Evolutionary conservation across 2,113 vertebrate species (phyloP).

Genomic region (Chaetura pelagica): DNA sequence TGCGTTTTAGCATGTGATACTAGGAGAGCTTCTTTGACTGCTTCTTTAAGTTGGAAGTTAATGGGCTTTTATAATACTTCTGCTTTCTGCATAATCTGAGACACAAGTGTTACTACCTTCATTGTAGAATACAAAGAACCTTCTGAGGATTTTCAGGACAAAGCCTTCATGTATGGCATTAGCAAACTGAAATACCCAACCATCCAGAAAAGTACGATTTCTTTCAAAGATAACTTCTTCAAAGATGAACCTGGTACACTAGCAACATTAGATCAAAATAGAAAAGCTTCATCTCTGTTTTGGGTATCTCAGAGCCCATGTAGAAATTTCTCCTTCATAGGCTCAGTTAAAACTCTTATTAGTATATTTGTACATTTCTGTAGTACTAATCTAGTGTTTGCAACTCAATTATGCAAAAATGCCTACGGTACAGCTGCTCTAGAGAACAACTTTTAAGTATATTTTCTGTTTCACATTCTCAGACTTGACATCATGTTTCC

Average conservation of each 20-base stretch:
- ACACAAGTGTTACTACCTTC: not conserved
- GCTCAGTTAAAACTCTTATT: not conserved
- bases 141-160: not conserved
- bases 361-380: not conserved
- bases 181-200: not conserved
- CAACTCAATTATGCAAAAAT: not conserved
- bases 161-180: not conserved
- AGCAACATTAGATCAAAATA: not conserved
- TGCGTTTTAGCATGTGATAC: not conserved
- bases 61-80: not conserved
- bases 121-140: not conserved
- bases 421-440: not conserved
- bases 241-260: not conserved
- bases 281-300: not conserved
- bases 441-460: not conserved
- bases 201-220: not conserved
- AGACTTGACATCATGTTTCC: not conserved
- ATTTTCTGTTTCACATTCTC: not conserved
- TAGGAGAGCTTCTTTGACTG: not conserved
- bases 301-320: not conserved
- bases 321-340: not conserved
- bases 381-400: rapidly evolving
- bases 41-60: not conserved
- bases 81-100: not conserved
- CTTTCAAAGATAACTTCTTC: not conserved